Evolutionary conservation across 30 jellyfish, hydroid and myxozoan species (phyloP).

Genomic region (Aurelia coerulea): DNA sequence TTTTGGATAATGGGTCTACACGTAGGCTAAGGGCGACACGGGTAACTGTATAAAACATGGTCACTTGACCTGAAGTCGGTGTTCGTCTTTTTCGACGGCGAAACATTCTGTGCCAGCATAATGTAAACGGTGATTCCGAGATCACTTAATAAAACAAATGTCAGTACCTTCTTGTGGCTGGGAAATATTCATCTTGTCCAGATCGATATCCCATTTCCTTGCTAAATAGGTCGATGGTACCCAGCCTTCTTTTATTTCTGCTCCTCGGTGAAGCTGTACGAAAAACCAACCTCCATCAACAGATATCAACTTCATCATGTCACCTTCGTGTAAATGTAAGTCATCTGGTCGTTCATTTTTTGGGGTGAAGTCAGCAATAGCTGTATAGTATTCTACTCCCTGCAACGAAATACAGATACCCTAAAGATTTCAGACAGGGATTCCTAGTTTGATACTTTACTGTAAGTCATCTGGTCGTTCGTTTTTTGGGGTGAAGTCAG

Average conservation of each 20-base stretch:
- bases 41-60: too few species aligned
- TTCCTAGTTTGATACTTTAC: too few species aligned
- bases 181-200: constrained; percentile 33
- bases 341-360: constrained; percentile 52
- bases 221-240: constrained; percentile 90
- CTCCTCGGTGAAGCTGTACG: constrained; percentile 71
- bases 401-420: background rate
- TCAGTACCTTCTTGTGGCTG: constrained; percentile 29
- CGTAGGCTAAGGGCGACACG: too few species aligned
- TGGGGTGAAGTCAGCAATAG: constrained; percentile 84
- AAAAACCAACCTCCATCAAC: constrained; percentile 94
- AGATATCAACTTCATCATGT: constrained; percentile 83
- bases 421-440: too few species aligned
- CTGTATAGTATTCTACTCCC: constrained; percentile 75
- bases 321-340: constrained; percentile 73
- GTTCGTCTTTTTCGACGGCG: too few species aligned
- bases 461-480: constrained; percentile 60
- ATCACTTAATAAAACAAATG: background rate
- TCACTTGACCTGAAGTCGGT: too few species aligned
- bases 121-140: too few species aligned
- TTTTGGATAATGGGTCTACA: too few species aligned
- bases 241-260: constrained; percentile 91
- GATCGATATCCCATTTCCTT: constrained; percentile 69
- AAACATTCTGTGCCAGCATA: too few species aligned
- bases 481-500: constrained; percentile 74